These are phyloP conservation scores for Xestobium rufovillosum DNA, from an alignment of 2,888 invertebrate species.

Conservation along the genomic window DNA sequence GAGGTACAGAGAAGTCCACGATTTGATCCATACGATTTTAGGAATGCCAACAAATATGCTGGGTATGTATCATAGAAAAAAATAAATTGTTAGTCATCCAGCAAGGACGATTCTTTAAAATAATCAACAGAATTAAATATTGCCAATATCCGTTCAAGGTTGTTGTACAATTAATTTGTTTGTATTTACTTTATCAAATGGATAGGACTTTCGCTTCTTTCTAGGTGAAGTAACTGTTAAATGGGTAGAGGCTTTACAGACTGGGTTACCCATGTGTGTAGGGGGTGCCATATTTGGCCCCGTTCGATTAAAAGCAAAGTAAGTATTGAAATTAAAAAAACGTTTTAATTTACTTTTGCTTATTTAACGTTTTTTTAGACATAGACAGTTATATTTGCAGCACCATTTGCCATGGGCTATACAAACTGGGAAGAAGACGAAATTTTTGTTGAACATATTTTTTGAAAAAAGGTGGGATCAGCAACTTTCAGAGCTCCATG, in stretches of 20 bases:
- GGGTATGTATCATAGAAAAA: too few species aligned
- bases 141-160: not conserved
- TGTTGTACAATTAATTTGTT: not conserved
- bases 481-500: constrained; percentile 67
- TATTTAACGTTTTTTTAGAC: constrained; percentile 45
- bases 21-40: constrained; percentile 84
- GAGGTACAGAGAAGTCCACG: constrained; percentile 94
- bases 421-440: constrained; percentile 63
- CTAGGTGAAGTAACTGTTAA: constrained; percentile 83
- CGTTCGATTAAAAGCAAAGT: constrained; percentile 74
- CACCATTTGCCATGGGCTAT: constrained; percentile 84
- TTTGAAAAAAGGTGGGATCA: constrained; percentile 94
- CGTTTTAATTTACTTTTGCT: constrained; percentile 8
- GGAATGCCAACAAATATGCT: constrained; percentile 94
- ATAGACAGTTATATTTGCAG: constrained; percentile 67
- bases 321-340: constrained; percentile 27
- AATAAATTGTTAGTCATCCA: too few species aligned
- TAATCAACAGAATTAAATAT: too few species aligned
- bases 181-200: not conserved
- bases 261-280: constrained; percentile 91
- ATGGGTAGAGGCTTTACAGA: constrained; percentile 96
- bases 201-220: constrained; percentile 17
- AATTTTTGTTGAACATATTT: constrained; percentile 79
- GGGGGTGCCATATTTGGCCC: constrained; percentile 91
- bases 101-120: too few species aligned